phyloP scores from a whole-genome alignment of 2,888 invertebrate species.

The Athetis lepigone region DNA sequence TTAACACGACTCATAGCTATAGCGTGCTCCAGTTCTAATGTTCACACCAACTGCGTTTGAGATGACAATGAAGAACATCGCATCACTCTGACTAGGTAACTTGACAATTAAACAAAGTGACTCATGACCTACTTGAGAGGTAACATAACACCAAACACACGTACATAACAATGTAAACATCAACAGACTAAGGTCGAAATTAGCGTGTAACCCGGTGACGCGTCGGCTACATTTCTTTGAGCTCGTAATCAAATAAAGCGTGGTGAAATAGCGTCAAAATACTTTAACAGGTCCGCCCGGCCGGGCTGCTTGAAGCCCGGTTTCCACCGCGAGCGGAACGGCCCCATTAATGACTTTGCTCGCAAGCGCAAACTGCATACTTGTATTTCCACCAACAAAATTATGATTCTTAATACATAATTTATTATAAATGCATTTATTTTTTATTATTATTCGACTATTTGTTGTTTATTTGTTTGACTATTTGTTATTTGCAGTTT shows the following conservation, averaged over 20 bases:
- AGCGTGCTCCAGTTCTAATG: background rate
- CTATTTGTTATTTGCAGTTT: too few relatives aligned
- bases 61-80: slow-evolving; percentile 1
- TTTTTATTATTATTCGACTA: too few relatives aligned
- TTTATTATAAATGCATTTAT: too few relatives aligned
- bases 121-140: slow-evolving; percentile 3
- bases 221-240: slow-evolving; percentile 49
- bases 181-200: slow-evolving; percentile 18
- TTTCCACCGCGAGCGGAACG: too few relatives aligned
- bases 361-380: too few relatives aligned
- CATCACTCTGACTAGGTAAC: background rate
- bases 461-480: too few relatives aligned
- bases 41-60: background rate
- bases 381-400: too few relatives aligned
- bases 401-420: too few relatives aligned
- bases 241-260: slow-evolving; percentile 55
- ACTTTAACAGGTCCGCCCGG: too few relatives aligned
- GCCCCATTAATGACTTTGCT: too few relatives aligned
- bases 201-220: slow-evolving; percentile 24
- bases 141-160: slow-evolving; percentile 10
- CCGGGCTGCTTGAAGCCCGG: too few relatives aligned
- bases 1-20: too few relatives aligned
- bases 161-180: slow-evolving; percentile 20
- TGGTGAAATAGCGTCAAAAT: slow-evolving; percentile 35
- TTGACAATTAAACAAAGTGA: slow-evolving; percentile 15